Evolutionary conservation across 2,113 vertebrate genomes (phyloP).

Genomic region (Takifugu flavidus): DNA sequence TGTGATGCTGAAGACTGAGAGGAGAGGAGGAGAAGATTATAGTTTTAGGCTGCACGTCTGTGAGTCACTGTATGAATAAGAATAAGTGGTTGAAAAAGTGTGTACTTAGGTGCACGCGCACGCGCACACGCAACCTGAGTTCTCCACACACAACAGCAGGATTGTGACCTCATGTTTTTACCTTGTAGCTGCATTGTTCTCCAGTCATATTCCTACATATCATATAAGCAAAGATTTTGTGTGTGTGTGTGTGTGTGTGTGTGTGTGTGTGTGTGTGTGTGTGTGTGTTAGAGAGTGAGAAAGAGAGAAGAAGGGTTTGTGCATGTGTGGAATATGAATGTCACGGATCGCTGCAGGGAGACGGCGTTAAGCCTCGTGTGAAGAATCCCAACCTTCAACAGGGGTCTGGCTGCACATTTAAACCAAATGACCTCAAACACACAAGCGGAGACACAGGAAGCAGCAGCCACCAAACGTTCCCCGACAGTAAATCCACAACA

Average conservation of each 20-base stretch:
- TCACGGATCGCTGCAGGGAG: slow-evolving; percentile 33
- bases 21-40: slow-evolving; percentile 49
- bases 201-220: too few relatives aligned
- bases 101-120: not conserved
- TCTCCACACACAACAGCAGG: too few relatives aligned
- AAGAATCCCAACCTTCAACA: slow-evolving; percentile 44
- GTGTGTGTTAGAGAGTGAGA: slow-evolving; percentile 9
- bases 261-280: slow-evolving; percentile 14
- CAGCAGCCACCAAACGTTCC: slow-evolving; percentile 10
- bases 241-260: not conserved
- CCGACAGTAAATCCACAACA: slow-evolving; percentile 27
- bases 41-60: slow-evolving; percentile 40
- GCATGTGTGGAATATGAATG: slow-evolving; percentile 34
- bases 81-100: slow-evolving; percentile 39
- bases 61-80: slow-evolving; percentile 53
- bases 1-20: slow-evolving; percentile 20
- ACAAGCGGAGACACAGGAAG: slow-evolving; percentile 4
- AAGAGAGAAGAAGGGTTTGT: slow-evolving; percentile 12
- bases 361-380: slow-evolving; percentile 26
- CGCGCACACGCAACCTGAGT: not conserved
- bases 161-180: too few relatives aligned
- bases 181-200: too few relatives aligned
- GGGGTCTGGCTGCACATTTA: slow-evolving; percentile 12
- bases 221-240: not conserved
- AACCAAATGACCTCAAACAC: slow-evolving; percentile 19